These are phyloP conservation scores for Trichogramma evanescens DNA, from an alignment of 2,888 invertebrate species.

Conservation along the genomic window DNA sequence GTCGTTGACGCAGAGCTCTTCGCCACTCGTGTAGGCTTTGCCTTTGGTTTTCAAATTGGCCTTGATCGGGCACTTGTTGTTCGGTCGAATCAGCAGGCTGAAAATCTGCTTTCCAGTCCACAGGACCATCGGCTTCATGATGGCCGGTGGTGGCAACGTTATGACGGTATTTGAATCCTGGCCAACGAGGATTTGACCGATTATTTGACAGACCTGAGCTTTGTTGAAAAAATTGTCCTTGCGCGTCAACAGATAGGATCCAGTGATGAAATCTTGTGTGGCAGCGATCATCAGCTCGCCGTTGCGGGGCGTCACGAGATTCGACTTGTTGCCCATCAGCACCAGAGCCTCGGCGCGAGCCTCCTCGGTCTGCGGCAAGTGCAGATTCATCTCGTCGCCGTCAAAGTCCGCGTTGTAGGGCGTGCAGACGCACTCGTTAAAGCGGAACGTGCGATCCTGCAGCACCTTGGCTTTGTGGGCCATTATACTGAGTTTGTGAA, in stretches of 20 bases:
- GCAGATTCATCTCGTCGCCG: conserved; percentile 99
- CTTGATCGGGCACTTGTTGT: conserved; percentile 66
- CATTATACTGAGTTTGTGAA: conserved; percentile 98
- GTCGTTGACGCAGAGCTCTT: conserved; percentile 86
- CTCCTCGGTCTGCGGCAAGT: conserved; percentile 97
- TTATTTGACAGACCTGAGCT: conserved; percentile 72
- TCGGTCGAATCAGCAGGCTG: conserved; percentile 84
- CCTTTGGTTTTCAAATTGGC: conserved; percentile 89
- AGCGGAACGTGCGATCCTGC: conserved; percentile 80
- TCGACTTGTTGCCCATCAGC: conserved; percentile 95
- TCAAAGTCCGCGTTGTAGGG: conserved; percentile 99
- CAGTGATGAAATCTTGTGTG: conserved; percentile 97
- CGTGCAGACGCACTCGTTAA: conserved; percentile 97
- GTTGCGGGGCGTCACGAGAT: conserved; percentile 94
- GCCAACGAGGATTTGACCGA: conserved; percentile 72
- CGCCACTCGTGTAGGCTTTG: conserved; percentile 75
- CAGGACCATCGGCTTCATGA: conserved; percentile 75
- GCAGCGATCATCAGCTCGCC: conserved; percentile 97
- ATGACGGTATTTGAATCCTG: conserved; percentile 66
- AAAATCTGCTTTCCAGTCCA: conserved; percentile 98
- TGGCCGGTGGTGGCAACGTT: conserved; percentile 83
- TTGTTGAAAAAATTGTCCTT: conserved; percentile 86
- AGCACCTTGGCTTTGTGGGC: conserved; percentile 83
- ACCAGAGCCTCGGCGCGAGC: conserved; percentile 93
- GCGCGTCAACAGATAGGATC: conserved; percentile 88